Evolutionary conservation across 2,797 vertebrate genomes (phyloP).

Genomic region (Syncerus caffer): DNA sequence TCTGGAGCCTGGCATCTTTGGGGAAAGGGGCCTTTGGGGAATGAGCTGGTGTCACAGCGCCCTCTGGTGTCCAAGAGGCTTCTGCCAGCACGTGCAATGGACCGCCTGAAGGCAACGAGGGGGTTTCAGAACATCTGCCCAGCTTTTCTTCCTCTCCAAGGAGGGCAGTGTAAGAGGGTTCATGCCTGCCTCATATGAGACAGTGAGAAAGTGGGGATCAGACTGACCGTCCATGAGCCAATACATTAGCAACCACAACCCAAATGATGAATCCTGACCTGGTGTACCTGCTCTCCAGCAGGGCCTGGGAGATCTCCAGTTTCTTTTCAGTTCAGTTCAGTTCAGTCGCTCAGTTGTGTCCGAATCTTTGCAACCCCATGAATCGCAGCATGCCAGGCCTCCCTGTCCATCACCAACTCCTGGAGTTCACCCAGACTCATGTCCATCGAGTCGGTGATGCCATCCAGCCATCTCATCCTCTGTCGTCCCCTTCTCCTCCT

Average conservation of each 20-base stretch:
- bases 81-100: background rate
- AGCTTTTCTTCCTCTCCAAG: background rate
- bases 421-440: too few species aligned
- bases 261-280: background rate
- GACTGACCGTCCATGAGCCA: fast-evolving
- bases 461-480: too few species aligned
- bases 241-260: background rate
- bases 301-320: background rate
- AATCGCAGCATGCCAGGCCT: too few species aligned
- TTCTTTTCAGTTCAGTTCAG: background rate
- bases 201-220: background rate
- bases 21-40: background rate
- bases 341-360: too few species aligned
- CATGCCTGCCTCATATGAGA: fast-evolving
- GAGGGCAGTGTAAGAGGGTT: background rate
- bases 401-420: too few species aligned
- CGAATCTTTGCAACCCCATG: too few species aligned
- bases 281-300: background rate
- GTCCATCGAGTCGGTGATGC: too few species aligned
- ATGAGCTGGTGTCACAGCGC: constrained; percentile 44
- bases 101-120: background rate
- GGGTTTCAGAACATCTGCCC: background rate
- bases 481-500: too few species aligned
- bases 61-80: constrained; percentile 61
- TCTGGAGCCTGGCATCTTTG: fast-evolving